Percentiles rank a stretch among this genome's conserved stretches.
Conservation (phyloP, 2,797 vertebrate species). For the Poeciliopsis infans region DNA sequence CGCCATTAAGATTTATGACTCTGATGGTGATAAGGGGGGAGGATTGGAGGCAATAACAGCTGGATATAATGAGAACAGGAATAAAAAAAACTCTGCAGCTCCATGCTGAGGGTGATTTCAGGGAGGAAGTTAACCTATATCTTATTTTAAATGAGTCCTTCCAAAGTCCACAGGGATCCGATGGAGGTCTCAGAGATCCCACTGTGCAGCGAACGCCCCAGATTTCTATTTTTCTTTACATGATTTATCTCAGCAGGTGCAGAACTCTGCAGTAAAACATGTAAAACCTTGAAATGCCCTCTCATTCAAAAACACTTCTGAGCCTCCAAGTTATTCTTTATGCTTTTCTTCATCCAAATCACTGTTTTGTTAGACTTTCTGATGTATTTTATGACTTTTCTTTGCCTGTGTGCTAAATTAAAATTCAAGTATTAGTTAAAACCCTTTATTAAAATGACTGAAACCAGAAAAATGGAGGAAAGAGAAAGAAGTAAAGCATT, state of each 20-base stretch:
- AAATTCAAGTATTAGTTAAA: neutral
- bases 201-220: slow-evolving; percentile 42
- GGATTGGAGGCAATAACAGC: neutral
- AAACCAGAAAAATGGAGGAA: neutral
- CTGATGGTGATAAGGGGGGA: slow-evolving; percentile 4
- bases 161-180: slow-evolving; percentile 42
- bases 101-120: slow-evolving; percentile 7
- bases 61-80: slow-evolving; percentile 12
- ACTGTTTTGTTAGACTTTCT: neutral
- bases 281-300: slow-evolving; percentile 9
- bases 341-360: neutral
- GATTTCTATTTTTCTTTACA: slow-evolving; percentile 38
- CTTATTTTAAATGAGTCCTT: slow-evolving; percentile 36
- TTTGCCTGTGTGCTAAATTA: neutral
- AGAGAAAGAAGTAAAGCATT: neutral
- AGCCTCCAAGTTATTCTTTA: neutral
- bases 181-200: slow-evolving; percentile 58
- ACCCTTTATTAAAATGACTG: neutral
- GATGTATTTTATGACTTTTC: neutral
- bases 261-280: neutral
- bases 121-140: slow-evolving; percentile 51
- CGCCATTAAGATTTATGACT: neutral
- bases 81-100: neutral
- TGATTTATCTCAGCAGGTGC: slow-evolving; percentile 32
- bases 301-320: neutral